These are phyloP conservation scores for Thymelicus sylvestris DNA, from an alignment of 2,888 invertebrate species.

Conservation along the genomic window DNA sequence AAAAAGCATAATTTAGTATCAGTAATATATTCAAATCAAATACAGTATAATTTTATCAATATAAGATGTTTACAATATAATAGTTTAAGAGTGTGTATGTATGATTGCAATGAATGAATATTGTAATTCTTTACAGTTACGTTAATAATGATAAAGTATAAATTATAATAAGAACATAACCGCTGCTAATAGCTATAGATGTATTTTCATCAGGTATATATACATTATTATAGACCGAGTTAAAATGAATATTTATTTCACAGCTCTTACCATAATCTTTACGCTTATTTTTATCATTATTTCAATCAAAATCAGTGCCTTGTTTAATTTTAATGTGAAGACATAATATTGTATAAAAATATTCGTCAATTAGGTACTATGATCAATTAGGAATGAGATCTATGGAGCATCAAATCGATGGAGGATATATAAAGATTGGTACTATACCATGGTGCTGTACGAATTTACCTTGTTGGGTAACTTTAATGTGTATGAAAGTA, in stretches of 20 bases:
- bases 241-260: not conserved
- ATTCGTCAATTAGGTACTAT: not conserved
- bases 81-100: not conserved
- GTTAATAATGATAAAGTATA: not conserved
- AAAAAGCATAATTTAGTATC: slow-evolving; percentile 34
- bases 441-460: slow-evolving; percentile 45
- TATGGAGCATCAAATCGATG: slow-evolving; percentile 3
- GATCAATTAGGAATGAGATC: slow-evolving; percentile 5
- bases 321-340: slow-evolving; percentile 22
- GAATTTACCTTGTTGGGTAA: slow-evolving; percentile 32
- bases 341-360: not conserved
- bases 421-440: slow-evolving; percentile 41
- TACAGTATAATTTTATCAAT: slow-evolving; percentile 3
- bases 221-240: not conserved
- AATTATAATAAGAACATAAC: not conserved
- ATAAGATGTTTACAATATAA: slow-evolving; percentile 12
- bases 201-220: not conserved
- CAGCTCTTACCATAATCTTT: not conserved
- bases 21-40: slow-evolving; percentile 9
- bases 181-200: not conserved
- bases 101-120: slow-evolving; percentile 1
- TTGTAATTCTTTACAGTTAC: not conserved
- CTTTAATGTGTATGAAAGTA: slow-evolving; percentile 24
- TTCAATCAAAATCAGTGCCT: slow-evolving; percentile 28
- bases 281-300: slow-evolving; percentile 21